Evolutionary conservation across 2,113 vertebrate species (phyloP).

Genomic region (Cyanoliseus patagonus): DNA sequence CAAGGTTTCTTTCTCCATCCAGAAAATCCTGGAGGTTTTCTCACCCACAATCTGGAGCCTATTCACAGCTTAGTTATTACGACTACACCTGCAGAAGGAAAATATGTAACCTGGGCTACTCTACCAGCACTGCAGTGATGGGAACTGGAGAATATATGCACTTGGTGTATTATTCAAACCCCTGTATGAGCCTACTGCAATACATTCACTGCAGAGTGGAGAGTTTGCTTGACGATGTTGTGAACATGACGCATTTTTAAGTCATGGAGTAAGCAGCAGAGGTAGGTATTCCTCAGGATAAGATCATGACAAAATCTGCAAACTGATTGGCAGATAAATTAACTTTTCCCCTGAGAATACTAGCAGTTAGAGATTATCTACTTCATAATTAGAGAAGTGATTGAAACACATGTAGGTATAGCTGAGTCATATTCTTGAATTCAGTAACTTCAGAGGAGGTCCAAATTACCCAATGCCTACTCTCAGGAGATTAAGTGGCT

Average conservation of each 20-base stretch:
- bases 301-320: background rate
- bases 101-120: background rate
- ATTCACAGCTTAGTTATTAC: background rate
- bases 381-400: background rate
- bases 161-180: background rate
- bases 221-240: background rate
- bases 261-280: background rate
- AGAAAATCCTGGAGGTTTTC: background rate
- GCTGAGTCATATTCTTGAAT: background rate
- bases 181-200: fast-evolving
- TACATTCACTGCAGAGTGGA: background rate
- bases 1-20: background rate
- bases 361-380: background rate
- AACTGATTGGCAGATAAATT: background rate
- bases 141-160: background rate
- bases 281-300: background rate
- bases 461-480: background rate
- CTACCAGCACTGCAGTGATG: background rate
- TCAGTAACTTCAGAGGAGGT: background rate
- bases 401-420: background rate
- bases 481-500: background rate
- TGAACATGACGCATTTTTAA: background rate
- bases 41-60: background rate
- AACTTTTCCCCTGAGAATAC: background rate
- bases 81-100: background rate